Evolutionary conservation across 1,140 invertebrate genomes (phyloP).

Genomic region (Polypedilum vanderplanki): DNA sequence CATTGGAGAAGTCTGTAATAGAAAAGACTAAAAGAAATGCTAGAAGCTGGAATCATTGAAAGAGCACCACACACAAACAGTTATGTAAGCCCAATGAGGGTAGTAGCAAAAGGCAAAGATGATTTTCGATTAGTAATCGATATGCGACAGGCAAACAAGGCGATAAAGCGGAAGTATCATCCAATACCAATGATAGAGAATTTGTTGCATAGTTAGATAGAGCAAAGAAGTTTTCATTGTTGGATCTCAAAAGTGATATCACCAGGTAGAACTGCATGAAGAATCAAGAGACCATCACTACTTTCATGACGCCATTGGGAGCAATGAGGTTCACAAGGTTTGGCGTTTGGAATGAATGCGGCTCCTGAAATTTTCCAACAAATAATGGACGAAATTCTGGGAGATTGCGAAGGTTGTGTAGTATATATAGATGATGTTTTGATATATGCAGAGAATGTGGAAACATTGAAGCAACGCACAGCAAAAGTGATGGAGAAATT

Average conservation of each 20-base stretch:
- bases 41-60: no score
- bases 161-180: conserved; percentile 39
- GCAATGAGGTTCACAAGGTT: no score
- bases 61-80: no score
- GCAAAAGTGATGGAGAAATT: no score
- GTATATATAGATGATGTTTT: conserved; percentile 31
- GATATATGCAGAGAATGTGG: no score
- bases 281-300: conserved; percentile 33
- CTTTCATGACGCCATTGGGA: conserved; percentile 35
- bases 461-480: no score
- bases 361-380: conserved; percentile 35
- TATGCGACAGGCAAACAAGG: no score
- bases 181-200: conserved; percentile 40
- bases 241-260: no score
- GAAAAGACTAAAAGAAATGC: conserved; percentile 34
- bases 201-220: conserved; percentile 32
- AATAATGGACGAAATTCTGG: conserved; percentile 32
- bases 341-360: conserved; percentile 34
- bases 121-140: no score
- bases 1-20: conserved; percentile 32
- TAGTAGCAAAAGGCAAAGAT: conserved; percentile 39
- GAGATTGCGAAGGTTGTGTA: conserved; percentile 22
- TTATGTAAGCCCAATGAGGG: no score
- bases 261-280: conserved; percentile 38
- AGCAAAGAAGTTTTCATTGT: conserved; percentile 35